Base-by-base conservation (phyloP, 2,113 vertebrate genomes). In the Garra rufa region DNA sequence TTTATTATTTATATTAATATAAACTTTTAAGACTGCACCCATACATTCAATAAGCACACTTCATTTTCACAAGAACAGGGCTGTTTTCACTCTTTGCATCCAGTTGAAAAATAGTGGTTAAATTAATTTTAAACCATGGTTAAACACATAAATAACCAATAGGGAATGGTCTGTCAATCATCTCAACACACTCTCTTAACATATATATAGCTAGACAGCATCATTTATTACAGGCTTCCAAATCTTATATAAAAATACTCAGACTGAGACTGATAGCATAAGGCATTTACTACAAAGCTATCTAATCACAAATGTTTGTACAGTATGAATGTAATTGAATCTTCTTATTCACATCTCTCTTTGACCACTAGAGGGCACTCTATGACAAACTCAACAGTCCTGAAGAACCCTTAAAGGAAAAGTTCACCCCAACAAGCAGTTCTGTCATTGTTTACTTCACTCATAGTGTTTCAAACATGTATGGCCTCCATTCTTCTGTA, bases 361-460 rank as follows among this genome's bases (percentile, higher is more conserved):
- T 28, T 59, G 11, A 71, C 92, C 92, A 92, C 90, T 88, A 93
- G 92, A 89, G 89, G 91, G 89, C 8, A 88, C 59, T 50, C 89
- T 14, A 82, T 63, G 83, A 78, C 21, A 38, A 28, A 77, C 9
- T 70, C 19, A 14, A 15, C 21, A 74, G 9, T 24, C 5, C 19
- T 14, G 11, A 3, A 10, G 21, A 21, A 8, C 9, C 38, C 30
- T 69, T 41, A 41, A 69, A 41, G 34, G 34, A 17, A 41, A 11
- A 41, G 34, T 44, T 73, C 69, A 73, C n/a, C 21, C 11, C 24
- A 73, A 73, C n/a, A 15, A 30, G n/a, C n/a, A 3, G 5, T 11
- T 38, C 30, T 38, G 4, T 9, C 65, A 41, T 69, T 69, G 4
- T 69, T 41, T 41, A 21, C 17, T 38, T 30, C 9, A 30, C 8